These are phyloP conservation scores for Patiria miniata DNA, from an alignment of 35 echinoderm and acorn worm genomes.

Conservation along the genomic window DNA sequence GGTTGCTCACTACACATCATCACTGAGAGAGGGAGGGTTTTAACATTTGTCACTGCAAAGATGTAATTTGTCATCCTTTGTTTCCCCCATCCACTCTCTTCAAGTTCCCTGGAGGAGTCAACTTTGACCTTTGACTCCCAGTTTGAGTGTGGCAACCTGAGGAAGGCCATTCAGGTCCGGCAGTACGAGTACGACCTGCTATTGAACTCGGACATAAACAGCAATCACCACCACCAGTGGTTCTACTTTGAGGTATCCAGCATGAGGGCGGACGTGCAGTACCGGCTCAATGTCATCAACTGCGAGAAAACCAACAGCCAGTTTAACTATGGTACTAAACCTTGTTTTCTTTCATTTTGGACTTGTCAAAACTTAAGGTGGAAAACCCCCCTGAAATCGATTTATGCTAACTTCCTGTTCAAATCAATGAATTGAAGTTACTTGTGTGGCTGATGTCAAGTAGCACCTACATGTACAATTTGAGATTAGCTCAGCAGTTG, in stretches of 20 bases:
- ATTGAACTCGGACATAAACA: slow-evolving; percentile 91
- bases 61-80: not conserved
- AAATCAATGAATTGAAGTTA: no score
- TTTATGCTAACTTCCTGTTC: no score
- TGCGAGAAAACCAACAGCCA: slow-evolving; percentile 97
- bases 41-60: no score
- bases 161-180: slow-evolving; percentile 92
- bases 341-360: not conserved
- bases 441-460: no score
- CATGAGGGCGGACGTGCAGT: slow-evolving; percentile 67
- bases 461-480: no score
- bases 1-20: no score
- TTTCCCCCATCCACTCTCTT: not conserved
- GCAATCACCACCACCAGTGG: slow-evolving; percentile 98
- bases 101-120: not conserved
- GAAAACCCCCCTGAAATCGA: no score
- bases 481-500: no score
- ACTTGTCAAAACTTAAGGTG: no score
- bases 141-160: slow-evolving; percentile 96
- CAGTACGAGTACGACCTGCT: slow-evolving; percentile 95
- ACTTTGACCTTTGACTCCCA: slow-evolving; percentile 79
- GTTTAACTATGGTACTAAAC: slow-evolving; percentile 97
- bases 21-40: no score
- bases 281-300: slow-evolving; percentile 92
- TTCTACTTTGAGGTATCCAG: slow-evolving; percentile 94